Base-by-base conservation (phyloP, 2,888 invertebrate genomes). In the Oscheius myriophilus region DNA sequence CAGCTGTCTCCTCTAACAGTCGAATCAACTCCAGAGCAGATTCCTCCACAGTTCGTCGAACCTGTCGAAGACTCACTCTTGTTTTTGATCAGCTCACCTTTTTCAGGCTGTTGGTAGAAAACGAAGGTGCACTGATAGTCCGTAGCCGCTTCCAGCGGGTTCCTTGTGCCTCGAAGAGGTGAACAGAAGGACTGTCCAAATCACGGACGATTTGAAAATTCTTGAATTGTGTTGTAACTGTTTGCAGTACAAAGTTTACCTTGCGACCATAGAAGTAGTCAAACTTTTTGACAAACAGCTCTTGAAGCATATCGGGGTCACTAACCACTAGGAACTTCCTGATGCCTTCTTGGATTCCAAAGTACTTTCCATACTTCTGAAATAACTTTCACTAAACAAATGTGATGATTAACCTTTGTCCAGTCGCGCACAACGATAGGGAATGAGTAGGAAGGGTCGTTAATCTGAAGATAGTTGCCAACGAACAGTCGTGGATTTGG, bases 111-210 rank as follows among this genome's bases (percentile, higher is more conserved):
- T 86, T 77, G 7, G 87, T 84, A 12, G 88, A 88, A 78, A 90
- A 90, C 1, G 88, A 87, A 1, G 90, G 89, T 45, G 88, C 88
- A 7, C 89, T 84, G 7, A 89, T 84, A 9, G 87, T 82, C 26
- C 90, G 81, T 14, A 90, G 87, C 18, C 89, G 84, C 79, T 90
- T 89, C 90, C 90, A 90, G 21, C 89, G 82, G 21, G 87, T 82
- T 12, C 88, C 89, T 3, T 87, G 80, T 1, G 71, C 87, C 78
- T 84, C 82, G 70, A 89, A 87, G 78, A 88, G 83, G 73, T 88
- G 87, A 81, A 59, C 64, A 9, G 64, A 55, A 2, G 79, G 76
- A 6, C 68, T 71, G 39, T 84, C 82, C 23, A 78, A 59, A 68
- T 84, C 64, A 6, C 79, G 76, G 26, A 67, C 64, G 18, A 81